Evolutionary conservation across 2,888 invertebrate species (phyloP).

Genomic region (Anodontia alba): DNA sequence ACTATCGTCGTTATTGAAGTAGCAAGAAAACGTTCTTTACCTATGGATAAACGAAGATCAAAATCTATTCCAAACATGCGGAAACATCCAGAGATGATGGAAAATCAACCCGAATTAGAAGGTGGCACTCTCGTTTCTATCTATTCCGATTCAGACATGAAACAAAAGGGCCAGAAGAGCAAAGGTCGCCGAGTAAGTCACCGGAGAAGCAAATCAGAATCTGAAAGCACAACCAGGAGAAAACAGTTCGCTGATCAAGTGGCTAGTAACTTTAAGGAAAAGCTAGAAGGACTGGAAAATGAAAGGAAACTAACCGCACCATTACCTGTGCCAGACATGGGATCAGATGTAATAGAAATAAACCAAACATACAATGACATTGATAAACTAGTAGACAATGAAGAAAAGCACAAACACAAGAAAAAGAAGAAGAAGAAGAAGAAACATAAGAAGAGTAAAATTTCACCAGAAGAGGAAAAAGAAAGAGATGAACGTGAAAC

Average conservation of each 20-base stretch:
- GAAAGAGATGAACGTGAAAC: neutral
- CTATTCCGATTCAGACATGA: constrained; percentile 53
- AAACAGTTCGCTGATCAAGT: neutral
- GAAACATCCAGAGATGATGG: constrained; percentile 31
- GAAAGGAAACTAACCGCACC: neutral
- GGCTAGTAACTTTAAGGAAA: neutral
- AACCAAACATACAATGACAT: neutral
- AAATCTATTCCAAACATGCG: constrained; percentile 54
- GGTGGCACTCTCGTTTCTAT: constrained; percentile 50
- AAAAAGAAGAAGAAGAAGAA: constrained; percentile 8
- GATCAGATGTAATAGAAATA: neutral
- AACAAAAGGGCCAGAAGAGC: constrained; percentile 8
- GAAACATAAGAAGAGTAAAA: neutral
- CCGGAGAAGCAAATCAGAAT: constrained; percentile 1
- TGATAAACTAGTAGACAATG: neutral
- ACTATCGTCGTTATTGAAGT: neutral
- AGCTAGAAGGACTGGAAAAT: neutral
- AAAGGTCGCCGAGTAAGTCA: neutral
- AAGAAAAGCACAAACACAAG: neutral
- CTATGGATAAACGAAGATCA: constrained; percentile 16
- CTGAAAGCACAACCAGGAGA: neutral
- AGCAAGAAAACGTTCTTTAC: neutral
- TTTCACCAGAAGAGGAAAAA: neutral
- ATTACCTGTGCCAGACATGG: neutral
- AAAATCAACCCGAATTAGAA: constrained; percentile 2